A percentile compares a stretch with the other conserved stretches of the same genome.
Evolutionary conservation across 2,797 vertebrate species (phyloP).

Genomic region (Xiphophorus birchmanni): DNA sequence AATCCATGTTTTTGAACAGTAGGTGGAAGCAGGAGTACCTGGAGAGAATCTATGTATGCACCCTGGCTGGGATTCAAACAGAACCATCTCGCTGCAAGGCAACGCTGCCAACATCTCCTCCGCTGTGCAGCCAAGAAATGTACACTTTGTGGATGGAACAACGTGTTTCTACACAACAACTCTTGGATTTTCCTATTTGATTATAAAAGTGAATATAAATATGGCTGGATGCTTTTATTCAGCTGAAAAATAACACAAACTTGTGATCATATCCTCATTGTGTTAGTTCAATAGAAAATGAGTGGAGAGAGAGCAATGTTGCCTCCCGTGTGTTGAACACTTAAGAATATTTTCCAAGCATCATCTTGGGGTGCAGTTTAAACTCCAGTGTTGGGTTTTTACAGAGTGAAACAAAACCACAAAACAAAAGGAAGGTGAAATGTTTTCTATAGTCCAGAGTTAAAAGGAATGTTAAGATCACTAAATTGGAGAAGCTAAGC

Average conservation of each 20-base stretch:
- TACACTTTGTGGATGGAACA: background rate
- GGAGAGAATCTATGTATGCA: background rate
- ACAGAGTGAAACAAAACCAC: background rate
- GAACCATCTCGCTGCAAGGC: background rate
- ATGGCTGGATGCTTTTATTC: background rate
- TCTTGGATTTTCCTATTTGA: background rate
- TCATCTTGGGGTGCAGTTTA: background rate
- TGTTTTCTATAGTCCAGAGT: background rate
- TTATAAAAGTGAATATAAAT: background rate
- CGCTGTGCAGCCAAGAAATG: background rate
- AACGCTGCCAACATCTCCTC: background rate
- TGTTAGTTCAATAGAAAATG: no score
- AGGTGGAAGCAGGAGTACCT: background rate
- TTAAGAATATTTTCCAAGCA: background rate
- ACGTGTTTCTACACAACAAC: background rate
- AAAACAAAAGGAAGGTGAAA: background rate
- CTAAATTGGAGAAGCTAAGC: background rate
- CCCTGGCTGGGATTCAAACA: background rate
- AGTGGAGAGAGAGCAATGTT: no score
- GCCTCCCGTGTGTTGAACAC: no score
- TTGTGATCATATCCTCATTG: background rate
- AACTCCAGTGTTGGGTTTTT: background rate
- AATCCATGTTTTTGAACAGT: background rate
- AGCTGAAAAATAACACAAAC: background rate
- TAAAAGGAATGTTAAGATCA: background rate